phyloP scores from a whole-genome alignment of 2,113 vertebrate species.

The Ornithorhynchus anatinus region DNA sequence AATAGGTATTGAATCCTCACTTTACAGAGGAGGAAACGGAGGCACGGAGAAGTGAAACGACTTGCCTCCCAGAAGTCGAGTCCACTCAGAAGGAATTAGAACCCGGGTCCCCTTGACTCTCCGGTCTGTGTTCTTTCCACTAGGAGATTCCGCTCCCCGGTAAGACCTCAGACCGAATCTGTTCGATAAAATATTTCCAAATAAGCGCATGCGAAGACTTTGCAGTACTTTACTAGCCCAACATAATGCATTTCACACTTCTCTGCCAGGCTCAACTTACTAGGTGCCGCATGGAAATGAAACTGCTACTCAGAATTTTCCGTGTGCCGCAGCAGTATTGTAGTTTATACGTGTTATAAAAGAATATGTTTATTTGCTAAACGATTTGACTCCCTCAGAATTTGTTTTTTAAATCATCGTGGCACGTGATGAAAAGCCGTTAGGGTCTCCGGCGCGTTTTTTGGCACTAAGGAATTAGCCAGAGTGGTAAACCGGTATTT shows the following conservation, averaged over 20 bases:
- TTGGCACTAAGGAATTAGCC: neutral
- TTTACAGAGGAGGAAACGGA: too few species aligned
- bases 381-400: neutral
- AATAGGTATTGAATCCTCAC: too few species aligned
- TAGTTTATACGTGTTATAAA: fast-evolving
- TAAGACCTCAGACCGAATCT: too few species aligned
- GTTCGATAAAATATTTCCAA: too few species aligned
- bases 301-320: neutral
- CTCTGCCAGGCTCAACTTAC: neutral
- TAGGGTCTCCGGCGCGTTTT: neutral
- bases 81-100: too few species aligned
- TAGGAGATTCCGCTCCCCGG: too few species aligned
- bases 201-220: too few species aligned
- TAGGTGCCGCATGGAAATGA: fast-evolving
- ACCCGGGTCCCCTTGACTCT: too few species aligned
- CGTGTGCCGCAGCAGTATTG: neutral
- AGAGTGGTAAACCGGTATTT: neutral
- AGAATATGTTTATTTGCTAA: neutral
- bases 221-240: too few species aligned
- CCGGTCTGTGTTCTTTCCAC: too few species aligned
- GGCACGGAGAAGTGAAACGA: too few species aligned
- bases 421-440: neutral
- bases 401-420: neutral
- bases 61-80: too few species aligned
- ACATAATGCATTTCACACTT: neutral